phyloP scores from a whole-genome alignment of 2,797 vertebrate genomes.

The Peromyscus attwateri region DNA sequence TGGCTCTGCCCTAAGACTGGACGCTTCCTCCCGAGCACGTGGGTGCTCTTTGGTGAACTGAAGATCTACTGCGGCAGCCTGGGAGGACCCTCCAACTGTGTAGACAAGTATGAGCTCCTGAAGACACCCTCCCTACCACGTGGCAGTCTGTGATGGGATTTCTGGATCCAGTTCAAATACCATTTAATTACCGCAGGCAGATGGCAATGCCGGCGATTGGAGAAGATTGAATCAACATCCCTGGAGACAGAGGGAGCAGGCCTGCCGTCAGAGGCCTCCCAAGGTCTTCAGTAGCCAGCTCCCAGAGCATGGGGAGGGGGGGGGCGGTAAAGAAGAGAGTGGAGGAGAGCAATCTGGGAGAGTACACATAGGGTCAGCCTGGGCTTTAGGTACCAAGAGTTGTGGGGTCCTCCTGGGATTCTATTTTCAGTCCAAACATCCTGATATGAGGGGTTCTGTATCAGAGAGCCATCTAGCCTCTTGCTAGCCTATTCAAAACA shows the following conservation, averaged over 20 bases:
- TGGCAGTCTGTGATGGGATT: constrained; percentile 73
- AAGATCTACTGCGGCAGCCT: background rate
- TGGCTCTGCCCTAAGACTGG: background rate
- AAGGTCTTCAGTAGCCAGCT: background rate
- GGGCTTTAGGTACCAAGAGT: background rate
- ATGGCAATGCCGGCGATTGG: constrained; percentile 83
- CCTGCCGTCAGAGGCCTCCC: background rate
- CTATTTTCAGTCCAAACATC: background rate
- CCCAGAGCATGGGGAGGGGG: background rate
- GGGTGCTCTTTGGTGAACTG: background rate
- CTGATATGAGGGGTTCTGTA: background rate
- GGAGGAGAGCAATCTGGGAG: background rate
- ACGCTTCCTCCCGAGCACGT: background rate
- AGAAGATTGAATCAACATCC: constrained; percentile 87
- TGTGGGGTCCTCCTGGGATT: background rate
- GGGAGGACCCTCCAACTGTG: background rate
- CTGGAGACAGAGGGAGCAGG: constrained; percentile 63
- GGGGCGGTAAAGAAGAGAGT: background rate
- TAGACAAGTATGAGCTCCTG: background rate
- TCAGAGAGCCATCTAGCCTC: background rate
- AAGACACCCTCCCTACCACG: constrained; percentile 39
- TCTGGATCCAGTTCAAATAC: constrained; percentile 85
- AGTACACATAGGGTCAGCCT: rapidly evolving
- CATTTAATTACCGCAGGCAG: constrained; percentile 87
- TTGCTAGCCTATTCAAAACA: background rate